Evolutionary conservation across 2,113 vertebrate species (phyloP).

Genomic region (Ascaphus truei): DNA sequence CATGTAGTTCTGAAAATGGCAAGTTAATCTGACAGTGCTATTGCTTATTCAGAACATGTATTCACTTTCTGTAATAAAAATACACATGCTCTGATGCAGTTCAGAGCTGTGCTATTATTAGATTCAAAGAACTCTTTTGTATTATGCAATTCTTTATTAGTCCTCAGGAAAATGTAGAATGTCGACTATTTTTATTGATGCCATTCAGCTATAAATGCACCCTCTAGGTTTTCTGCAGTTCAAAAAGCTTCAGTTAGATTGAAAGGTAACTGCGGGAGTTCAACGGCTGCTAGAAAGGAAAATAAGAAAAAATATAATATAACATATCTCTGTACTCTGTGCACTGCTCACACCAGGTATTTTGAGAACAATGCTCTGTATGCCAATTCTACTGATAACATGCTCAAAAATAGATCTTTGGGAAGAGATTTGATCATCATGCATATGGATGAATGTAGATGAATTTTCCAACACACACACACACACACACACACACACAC

Average conservation of each 20-base stretch:
- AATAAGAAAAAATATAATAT: background rate
- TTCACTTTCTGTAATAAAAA: background rate
- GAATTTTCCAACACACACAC: too few species aligned
- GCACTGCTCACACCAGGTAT: background rate
- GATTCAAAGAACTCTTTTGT: conserved; percentile 21
- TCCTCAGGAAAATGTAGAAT: background rate
- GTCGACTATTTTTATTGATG: conserved; percentile 18
- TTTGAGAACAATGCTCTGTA: background rate
- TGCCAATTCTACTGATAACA: background rate
- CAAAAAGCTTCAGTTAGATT: conserved; percentile 5
- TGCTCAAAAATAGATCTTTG: background rate
- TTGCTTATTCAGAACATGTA: background rate
- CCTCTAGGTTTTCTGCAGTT: conserved; percentile 2
- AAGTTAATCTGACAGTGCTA: background rate
- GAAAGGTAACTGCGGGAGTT: conserved; percentile 13
- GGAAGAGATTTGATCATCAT: background rate
- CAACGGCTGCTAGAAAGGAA: background rate
- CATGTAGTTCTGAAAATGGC: background rate
- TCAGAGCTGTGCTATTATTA: conserved; percentile 14
- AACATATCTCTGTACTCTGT: background rate
- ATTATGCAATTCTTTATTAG: background rate
- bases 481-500: background rate
- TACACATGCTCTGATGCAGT: background rate
- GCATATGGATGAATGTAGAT: background rate
- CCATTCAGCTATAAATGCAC: conserved; percentile 21